Base-by-base conservation (phyloP, 2,113 vertebrate genomes). In the Rhynchomys soricoides region DNA sequence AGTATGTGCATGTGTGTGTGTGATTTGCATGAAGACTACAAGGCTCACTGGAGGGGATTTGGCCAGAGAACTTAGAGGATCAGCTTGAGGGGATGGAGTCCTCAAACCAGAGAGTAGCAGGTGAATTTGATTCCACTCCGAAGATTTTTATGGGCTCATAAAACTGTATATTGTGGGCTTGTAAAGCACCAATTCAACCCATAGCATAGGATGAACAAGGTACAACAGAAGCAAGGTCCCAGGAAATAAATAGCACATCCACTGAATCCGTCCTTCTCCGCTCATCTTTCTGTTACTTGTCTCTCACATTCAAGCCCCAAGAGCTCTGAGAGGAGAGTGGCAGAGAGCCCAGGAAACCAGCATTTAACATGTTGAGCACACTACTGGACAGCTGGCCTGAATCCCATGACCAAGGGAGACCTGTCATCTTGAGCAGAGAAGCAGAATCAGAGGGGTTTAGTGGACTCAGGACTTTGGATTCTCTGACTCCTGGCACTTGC, bases 141-240 rank as follows among this genome's bases (percentile, higher is more conserved):
- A 97, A 89, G 82, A 93, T 34, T 95, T 96, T 96, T 95, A 97
- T 75, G 62, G 43, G 21, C 43, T 94, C 78, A n/a, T 96, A 94
- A 95, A 78, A 31, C 68, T 68, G 13, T 66, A n/a, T 89, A 68
- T 89, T 68, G 71, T 89, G 40, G 78, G 37, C 75, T 96, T 91
- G 34, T 93, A 89, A 94, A 94, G 68, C 92, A 95, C 68, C 93
- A 81, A 59, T 74, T 70, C 64, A 59, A 26, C 86, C 4, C 17
- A 48, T 78, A 89, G 83, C 81, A 68, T 57, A 89, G 71, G 43
- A 89, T 94, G 94, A 81, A 90, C 43, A 93, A 87, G 83, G n/a
- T 90, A 62, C 26, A 43, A 2, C 17, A 24, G 59, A 91, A 68
- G 71, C 43, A 26, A 91, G 90, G 73, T 48, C 87, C 1, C 7